Base-by-base conservation (phyloP, 37 sponge, comb jelly and placozoan species). In the Theonella swinhoei region DNA sequence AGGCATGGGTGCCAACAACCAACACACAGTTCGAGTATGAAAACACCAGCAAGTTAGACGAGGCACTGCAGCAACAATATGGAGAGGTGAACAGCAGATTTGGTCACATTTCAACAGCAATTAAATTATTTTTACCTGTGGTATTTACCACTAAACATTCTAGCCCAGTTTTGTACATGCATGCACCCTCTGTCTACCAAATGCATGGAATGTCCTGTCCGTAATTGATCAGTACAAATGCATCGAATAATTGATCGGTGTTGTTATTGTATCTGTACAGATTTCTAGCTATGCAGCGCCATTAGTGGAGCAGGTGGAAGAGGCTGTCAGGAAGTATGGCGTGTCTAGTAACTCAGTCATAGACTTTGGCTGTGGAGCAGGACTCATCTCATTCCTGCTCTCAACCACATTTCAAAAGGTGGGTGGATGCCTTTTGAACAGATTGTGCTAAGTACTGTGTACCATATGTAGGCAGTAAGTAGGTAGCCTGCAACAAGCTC, bases 281-380 rank as follows among this genome's bases (percentile, higher is more conserved):
- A 65, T 62, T 62, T 1, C 26, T 34, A 31, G 77, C 20, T 76
- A 76, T 76, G n/a, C 41, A 23, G 22, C 4, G 4, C 42, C 28
- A 26, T 14, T 79, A 25, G 36, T 66, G 68, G 29, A 64, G 28
- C 61, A 60, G 17, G 42, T 58, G 39, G 73, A 82, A 7, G 61
- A 36, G 28, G 37, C 47, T 3, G 41, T 70, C 19, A n/a, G 31
- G 64, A 62, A 81, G 74, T 72, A 65, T 33, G 24, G 26, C 4
- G 39, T 33, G 35, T 77, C 26, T n/a, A 78, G 70, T 0, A 30
- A 9, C 22, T 74, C 24, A 42, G 93, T 81, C 23, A 31, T 84
- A 0, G 68, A 78, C 25, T 77, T 84, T 85, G 93, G 93, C 33
- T 92, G 85, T 92, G 93, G 85, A 25, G 28, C 74, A 20, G 93